Evolutionary conservation across 2,888 invertebrate genomes (phyloP), one percentile per base, ranked within the genome.

Genomic region (Caenorhabditis sp.): DNA sequence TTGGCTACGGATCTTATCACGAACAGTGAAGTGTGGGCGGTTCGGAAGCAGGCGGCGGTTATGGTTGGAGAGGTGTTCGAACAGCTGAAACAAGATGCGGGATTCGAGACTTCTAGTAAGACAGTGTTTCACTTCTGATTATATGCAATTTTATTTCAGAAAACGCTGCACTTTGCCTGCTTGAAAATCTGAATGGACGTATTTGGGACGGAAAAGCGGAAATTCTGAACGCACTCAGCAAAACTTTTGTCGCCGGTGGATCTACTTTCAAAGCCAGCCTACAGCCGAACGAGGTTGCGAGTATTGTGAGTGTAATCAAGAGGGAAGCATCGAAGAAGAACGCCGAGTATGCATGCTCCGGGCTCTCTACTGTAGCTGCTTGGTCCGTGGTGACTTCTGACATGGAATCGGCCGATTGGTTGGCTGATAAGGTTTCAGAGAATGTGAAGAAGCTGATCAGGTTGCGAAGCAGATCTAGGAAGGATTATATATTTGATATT

Each of bases 141-240:
- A 4, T 11, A 15, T 15, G 18, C 11, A 11, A 9, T 9, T 26
- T 71, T 85, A 18, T n/a, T n/a, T n/a, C 77, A 86, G 87, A 78
- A 44, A 68, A 61, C 37, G 50, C 86, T 2, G 55, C 86, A 15
- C 24, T 76, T 26, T 53, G 56, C 6, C 62, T 88, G 11, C 61
- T 85, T 2, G 76, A 80, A 11, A 78, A 83, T 9, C 69, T 88
- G 18, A 78, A 80, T n/a, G 88, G 88, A 18, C 62, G 88, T n/a
- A 80, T 85, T 20, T 88, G 88, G 88, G 82, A 83, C 6, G 88
- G 88, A 60, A 88, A 88, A 76, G 83, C 78, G 22, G 80, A 84
- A 20, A 78, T 88, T 24, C 79, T 87, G 28, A 78, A 67, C 22
- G 81, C 88, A 0, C 24, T 88, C 2, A 35, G 77, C 13, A 64